Percentiles rank a stretch among this genome's conserved stretches.
Evolutionary conservation across 2,888 invertebrate species (phyloP).

Genomic region (Antheraea assamensis): DNA sequence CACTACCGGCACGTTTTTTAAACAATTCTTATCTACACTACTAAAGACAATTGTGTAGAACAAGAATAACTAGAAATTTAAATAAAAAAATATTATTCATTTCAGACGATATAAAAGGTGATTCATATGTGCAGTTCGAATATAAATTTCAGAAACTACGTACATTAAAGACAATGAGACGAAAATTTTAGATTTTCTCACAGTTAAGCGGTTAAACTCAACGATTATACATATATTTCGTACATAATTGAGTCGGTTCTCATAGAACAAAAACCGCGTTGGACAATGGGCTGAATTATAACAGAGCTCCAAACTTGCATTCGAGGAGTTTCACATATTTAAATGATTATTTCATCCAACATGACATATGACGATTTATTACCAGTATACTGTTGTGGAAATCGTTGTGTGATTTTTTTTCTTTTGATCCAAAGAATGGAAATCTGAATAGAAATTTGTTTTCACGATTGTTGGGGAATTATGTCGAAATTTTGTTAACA

Average conservation of each 20-base stretch:
- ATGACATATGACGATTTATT: slow-evolving; percentile 78
- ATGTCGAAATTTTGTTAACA: slow-evolving; percentile 21
- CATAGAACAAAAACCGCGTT: slow-evolving; percentile 76
- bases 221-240: slow-evolving; percentile 79
- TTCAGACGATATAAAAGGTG: neutral
- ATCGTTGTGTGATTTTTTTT: slow-evolving; percentile 41
- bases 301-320: slow-evolving; percentile 69
- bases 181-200: slow-evolving; percentile 72
- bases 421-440: slow-evolving; percentile 24
- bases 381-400: slow-evolving; percentile 65
- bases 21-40: too few species aligned
- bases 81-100: too few species aligned
- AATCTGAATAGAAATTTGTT: slow-evolving; percentile 30
- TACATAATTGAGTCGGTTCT: slow-evolving; percentile 80
- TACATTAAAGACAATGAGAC: slow-evolving; percentile 65
- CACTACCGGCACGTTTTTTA: too few species aligned
- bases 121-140: neutral
- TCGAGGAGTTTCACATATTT: slow-evolving; percentile 77
- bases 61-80: too few species aligned
- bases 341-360: slow-evolving; percentile 70
- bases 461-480: slow-evolving; percentile 35
- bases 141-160: slow-evolving; percentile 34
- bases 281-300: slow-evolving; percentile 81
- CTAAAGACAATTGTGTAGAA: neutral
- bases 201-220: slow-evolving; percentile 77